Evolutionary conservation across 2,113 vertebrate genomes (phyloP), one percentile per base, ranked within the genome.

Genomic region (Pollachius pollachius): DNA sequence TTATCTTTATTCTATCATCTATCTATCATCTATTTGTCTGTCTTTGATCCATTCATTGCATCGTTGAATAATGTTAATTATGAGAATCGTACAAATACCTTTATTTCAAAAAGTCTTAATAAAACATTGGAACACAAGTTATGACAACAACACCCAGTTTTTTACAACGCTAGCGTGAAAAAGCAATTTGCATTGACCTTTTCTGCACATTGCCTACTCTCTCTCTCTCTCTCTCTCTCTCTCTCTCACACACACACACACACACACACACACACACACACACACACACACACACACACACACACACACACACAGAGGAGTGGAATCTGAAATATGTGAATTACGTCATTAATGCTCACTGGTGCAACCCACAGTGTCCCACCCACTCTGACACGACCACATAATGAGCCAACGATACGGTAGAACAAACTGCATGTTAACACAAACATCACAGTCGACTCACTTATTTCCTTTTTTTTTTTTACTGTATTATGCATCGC

Each of bases 321-420:
- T 66, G 86, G 87, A 84, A 90, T 89, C 66, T 83, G 8, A 82
- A 71, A 77, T 77, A 88, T 85, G 78, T 77, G 71, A 79, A 65
- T 79, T 67, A 64, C 73, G 70, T 64, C 80, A 84, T 87, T 81
- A 87, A 71, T 62, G 65, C 80, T 58, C 64, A 82, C 78, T 25
- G 69, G 67, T 65, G 68, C 79, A 68, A 68, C 84, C 88, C 76
- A 86, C 82, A 59, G 13, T 67, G 68, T 37, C 72, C 5, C 71
- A 65, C 77, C 73, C 68, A 79, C 81, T 19, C 34, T 65, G 13
- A 64, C 54, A 76, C 30, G 69, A 56, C 65, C 1, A 61, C 23
- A 58, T 34, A 48, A 48, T 48, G 41, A 48, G 41, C 41, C 4
- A 41, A 41, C 11, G 5, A 5, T 41, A 41, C 1, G 37, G 4